Evolutionary conservation across 2,888 invertebrate genomes (phyloP), one percentile per base, ranked within the genome.

Genomic region (Nemapogon koenigi): DNA sequence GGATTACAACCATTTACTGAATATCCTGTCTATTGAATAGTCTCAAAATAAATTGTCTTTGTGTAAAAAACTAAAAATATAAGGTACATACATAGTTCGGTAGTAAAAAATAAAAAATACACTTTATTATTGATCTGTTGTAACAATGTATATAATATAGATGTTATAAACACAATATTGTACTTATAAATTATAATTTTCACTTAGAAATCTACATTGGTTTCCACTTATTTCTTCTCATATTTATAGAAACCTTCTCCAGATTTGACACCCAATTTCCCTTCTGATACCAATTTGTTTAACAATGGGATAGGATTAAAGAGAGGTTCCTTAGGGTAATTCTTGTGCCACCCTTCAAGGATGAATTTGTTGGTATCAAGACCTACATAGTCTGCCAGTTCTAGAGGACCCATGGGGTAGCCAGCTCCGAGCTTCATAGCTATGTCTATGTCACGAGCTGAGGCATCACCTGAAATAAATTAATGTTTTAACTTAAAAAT

Each of bases 361-460:
- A 92, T 90, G 53, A 85, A 87, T 53, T 86, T 81, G 41, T 83
- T 84, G 3, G 91, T 91, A 59, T 94, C 94, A 10, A 90, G 71
- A 0, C 94, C 94, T 1, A 91, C 89, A 61, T 89, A 92, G 71
- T 94, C 93, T 1, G 85, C 72, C 29, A 94, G 68, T 64, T 93
- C 91, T 43, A 95, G 82, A 0, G 94, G 94, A 3, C 94, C 94
- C 94, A 94, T 94, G 3, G 94, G 94, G 63, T 92, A 85, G 1
- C 90, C 89, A 10, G 92, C 91, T 4, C 94, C 94, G 1, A 94
- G 71, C 61, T 93, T 94, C 94, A 94, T 94, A 0, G 92, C 94
- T 7, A 82, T 86, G 53, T 95, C 95, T 41, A 95, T 90, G 62
- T 95, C 94, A 43, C 80, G 66, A 0, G 87, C 83, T 3, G 86